Conservation (phyloP, 1,140 invertebrate species). For the Orchesella cincta region DNA sequence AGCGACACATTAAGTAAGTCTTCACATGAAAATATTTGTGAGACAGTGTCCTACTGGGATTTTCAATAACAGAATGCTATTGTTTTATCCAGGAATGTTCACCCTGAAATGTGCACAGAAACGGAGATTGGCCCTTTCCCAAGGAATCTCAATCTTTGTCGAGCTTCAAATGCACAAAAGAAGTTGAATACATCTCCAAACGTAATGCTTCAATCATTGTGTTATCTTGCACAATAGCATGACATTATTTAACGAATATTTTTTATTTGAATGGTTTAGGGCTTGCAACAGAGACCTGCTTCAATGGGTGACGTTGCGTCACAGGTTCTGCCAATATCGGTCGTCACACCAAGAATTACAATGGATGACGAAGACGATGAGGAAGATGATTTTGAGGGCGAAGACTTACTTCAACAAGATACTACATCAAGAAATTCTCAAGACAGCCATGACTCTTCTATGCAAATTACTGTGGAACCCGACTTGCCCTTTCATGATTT, state of each 20-base stretch:
- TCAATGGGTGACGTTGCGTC: too few relatives aligned
- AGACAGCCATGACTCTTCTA: neutral
- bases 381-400: slow-evolving; percentile 15
- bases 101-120: slow-evolving; percentile 31
- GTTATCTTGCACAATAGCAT: neutral
- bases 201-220: too few relatives aligned
- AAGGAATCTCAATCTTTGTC: neutral
- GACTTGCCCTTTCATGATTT: slow-evolving; percentile 22
- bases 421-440: too few relatives aligned
- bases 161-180: neutral
- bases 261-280: too few relatives aligned
- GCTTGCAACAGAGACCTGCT: too few relatives aligned
- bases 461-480: slow-evolving; percentile 25
- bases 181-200: too few relatives aligned
- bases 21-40: neutral
- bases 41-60: neutral
- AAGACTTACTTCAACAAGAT: too few relatives aligned
- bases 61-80: neutral
- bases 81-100: slow-evolving; percentile 14
- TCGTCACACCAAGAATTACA: neutral
- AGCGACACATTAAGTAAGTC: slow-evolving; percentile 34
- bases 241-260: too few relatives aligned
- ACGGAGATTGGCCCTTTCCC: slow-evolving; percentile 22
- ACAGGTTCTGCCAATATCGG: neutral
- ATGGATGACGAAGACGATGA: slow-evolving; percentile 16